Conservation (phyloP, 2,797 vertebrate genomes). For the Pyrocephalus nanus region DNA sequence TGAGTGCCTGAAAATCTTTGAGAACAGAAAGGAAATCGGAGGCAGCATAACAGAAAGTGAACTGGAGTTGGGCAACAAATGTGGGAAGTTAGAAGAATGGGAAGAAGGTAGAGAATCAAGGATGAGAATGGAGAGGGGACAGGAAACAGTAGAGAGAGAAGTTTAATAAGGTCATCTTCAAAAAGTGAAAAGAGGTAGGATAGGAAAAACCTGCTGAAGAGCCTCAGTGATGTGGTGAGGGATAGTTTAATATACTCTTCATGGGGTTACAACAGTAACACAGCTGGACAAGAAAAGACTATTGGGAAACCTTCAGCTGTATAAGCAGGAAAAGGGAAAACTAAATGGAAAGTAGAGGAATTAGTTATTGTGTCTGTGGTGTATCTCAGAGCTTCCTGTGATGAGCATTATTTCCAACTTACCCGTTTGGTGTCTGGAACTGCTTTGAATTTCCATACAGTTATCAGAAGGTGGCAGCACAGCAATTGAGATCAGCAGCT, state of each 20-base stretch:
- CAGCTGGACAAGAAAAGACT: neutral
- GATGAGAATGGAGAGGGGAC: neutral
- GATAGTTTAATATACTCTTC: neutral
- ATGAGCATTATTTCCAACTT: neutral
- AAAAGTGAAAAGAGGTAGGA: neutral
- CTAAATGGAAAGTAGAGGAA: neutral
- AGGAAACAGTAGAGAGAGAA: neutral
- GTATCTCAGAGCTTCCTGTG: neutral
- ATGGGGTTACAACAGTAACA: neutral
- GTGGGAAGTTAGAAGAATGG: neutral
- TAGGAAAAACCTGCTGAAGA: neutral
- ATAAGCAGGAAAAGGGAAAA: neutral
- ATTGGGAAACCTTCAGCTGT: neutral
- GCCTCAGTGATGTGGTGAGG: neutral
- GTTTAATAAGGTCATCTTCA: neutral
- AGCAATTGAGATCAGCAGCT: neutral
- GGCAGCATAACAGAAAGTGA: neutral
- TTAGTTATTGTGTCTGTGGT: neutral
- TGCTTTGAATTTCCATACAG: neutral
- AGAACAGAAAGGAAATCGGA: neutral
- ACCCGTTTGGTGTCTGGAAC: neutral
- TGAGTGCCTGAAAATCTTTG: neutral
- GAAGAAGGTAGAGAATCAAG: neutral
- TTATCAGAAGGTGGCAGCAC: conserved; percentile 23
- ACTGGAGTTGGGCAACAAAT: neutral